A percentile compares a stretch with the other conserved stretches of the same genome.
Evolutionary conservation across 2,113 vertebrate genomes (phyloP).

Genomic region (Arizona elegans): DNA sequence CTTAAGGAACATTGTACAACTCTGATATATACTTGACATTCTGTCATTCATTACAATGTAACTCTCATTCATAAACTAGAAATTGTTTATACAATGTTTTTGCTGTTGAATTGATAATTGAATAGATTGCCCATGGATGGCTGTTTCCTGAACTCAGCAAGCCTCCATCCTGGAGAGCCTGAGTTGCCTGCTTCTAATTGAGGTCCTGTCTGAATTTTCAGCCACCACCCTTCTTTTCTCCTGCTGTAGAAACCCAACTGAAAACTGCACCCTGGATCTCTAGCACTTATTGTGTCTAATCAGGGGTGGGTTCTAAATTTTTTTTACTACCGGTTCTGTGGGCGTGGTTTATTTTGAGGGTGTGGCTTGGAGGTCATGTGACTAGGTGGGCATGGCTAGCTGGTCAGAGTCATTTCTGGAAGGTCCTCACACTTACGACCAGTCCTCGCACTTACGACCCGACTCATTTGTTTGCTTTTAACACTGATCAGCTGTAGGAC

Average conservation of each 20-base stretch:
- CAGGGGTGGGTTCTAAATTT: too few relatives aligned
- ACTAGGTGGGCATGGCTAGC: too few relatives aligned
- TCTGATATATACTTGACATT: not conserved
- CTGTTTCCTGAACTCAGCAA: not conserved
- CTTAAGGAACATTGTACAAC: not conserved
- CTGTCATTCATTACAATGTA: not conserved
- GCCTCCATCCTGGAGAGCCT: not conserved
- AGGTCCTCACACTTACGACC: too few relatives aligned
- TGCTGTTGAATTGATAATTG: not conserved
- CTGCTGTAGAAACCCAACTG: not conserved
- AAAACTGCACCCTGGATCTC: not conserved
- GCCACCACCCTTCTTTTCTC: not conserved
- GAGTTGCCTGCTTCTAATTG: not conserved
- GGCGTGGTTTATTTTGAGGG: too few relatives aligned
- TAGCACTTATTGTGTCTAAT: not conserved
- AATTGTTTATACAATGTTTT: not conserved
- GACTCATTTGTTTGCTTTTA: too few relatives aligned
- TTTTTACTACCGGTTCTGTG: too few relatives aligned
- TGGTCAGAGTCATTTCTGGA: too few relatives aligned
- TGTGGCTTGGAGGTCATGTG: too few relatives aligned
- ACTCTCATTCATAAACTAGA: not conserved
- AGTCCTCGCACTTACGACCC: too few relatives aligned
- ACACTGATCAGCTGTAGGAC: too few relatives aligned
- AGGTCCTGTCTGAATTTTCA: not conserved
- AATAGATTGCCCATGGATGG: not conserved